Base-by-base conservation (phyloP, 2,113 vertebrate genomes). In the Nothoprocta perdicaria region DNA sequence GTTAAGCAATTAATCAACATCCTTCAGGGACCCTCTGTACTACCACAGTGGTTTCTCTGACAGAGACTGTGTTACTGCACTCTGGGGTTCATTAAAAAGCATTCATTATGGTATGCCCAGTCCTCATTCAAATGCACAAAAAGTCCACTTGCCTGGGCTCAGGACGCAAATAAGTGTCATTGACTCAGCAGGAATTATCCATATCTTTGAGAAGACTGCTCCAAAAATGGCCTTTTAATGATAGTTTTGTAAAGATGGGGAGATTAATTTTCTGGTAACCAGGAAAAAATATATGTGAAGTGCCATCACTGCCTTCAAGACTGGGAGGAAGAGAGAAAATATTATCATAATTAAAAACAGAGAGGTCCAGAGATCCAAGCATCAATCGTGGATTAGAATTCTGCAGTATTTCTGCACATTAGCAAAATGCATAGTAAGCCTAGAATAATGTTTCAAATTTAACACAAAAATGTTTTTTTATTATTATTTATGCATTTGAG, bases 1-100 rank as follows among this genome's bases (percentile, higher is more conserved):
- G 63, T 80, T 93, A 93, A 87, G 89, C 52, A 89, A 91, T 94
- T 93, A 91, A 94, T 77, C 33, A 57, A 78, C 68, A 85, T 91
- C 68, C 90, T 92, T 94, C 79, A 85, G 23, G 60, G 93, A 31
- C 40, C 12, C 23, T 80, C 61, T 85, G 68, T 52, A 43, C 52
- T 77, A 26, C 73, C 67, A 85, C 79, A 48, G 75, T 68, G 17
- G 35, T 83, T 87, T n/a, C 48, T 72, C 87, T 83, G 72, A 33
- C 72, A 93, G 61, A 60, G 13, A 95, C 68, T 55, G 50, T 78
- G 43, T 83, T 91, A 63, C 33, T 85, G 80, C 55, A 87, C 82
- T 68, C 81, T 55, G 52, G 55, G 61, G n/a, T 63, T 82, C 6
- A 2, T 67, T 80, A 89, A 35, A 91, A 80, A 92, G 75, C 79